Evolutionary conservation across 2,888 invertebrate species (phyloP), one percentile per base, ranked within the genome.

Genomic region (Melanargia galathea): DNA sequence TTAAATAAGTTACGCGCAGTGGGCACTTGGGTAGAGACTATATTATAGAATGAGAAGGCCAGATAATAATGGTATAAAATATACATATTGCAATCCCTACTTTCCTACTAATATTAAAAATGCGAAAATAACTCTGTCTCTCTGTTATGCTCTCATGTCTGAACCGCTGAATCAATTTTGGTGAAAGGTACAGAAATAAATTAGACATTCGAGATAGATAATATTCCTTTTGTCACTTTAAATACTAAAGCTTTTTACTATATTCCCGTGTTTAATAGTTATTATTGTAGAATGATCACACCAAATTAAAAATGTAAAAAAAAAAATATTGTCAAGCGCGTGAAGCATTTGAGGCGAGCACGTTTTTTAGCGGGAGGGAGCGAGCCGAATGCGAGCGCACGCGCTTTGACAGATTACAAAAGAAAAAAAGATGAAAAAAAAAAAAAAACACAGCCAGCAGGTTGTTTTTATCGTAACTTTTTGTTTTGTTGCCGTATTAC

Each of bases 311-410:
- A 65, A 62, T 48, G 38, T 46, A 2, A 7, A 13, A 76, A 81
- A 82, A 82, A 83, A 88, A n/a, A n/a, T n/a, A n/a, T n/a, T 89
- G 80, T 80, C 73, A 73, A 78, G 80, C 81, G 75, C 83, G 85
- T 77, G 68, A 76, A 82, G 84, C 72, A 89, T 87, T 80, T 74
- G 64, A 71, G 78, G 73, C 79, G 76, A 78, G 80, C 77, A 78
- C 78, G 83, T 87, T 90, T 90, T 89, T 89, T 84, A 83, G 87
- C 84, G 82, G 80, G 82, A 80, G 63, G 65, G 64, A 63, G 65
- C 81, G 84, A 72, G 79, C 79, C 86, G 86, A 86, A 87, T 87
- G 84, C 81, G 72, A 64, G 80, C 79, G 86, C 88, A 89, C 88
- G 90, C 65, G 59, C 63, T 60, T 63, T 63, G 57, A 58, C 57